These are phyloP conservation scores for Dermatophagoides farinae DNA, from an alignment of 1,140 invertebrate genomes.

Conservation along the genomic window DNA sequence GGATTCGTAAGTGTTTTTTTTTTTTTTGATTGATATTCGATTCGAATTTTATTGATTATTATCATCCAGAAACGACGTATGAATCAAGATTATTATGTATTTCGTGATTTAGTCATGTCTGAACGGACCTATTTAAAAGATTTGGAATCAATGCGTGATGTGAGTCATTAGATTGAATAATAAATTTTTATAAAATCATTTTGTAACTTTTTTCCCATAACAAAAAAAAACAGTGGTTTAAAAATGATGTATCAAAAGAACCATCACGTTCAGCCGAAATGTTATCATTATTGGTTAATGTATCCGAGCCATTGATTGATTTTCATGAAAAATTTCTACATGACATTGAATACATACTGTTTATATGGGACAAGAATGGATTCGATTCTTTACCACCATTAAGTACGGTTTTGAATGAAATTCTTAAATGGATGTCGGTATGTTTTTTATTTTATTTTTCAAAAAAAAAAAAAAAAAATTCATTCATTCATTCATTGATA, in stretches of 20 bases:
- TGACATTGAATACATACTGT: conserved; percentile 42
- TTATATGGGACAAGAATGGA: conserved; percentile 25
- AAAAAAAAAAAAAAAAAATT: neutral
- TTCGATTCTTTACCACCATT: neutral
- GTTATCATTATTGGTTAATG: conserved; percentile 32
- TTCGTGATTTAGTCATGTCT: conserved; percentile 84
- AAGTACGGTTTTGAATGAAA: conserved; percentile 1
- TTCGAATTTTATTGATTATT: conserved; percentile 2
- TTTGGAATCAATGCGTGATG: conserved; percentile 67
- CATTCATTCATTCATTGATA: too few species aligned
- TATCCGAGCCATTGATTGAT: conserved; percentile 42
- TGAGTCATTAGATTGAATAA: conserved; percentile 27
- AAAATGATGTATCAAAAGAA: conserved; percentile 39
- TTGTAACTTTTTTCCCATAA: conserved; percentile 24
- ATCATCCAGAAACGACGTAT: conserved; percentile 28
- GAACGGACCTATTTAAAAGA: conserved; percentile 87
- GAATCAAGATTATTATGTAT: conserved; percentile 72
- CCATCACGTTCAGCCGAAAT: conserved; percentile 34
- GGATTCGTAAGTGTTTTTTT: neutral
- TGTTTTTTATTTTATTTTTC: neutral
- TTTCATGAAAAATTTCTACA: conserved; percentile 41
- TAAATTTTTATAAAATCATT: conserved; percentile 1
- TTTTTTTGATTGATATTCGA: neutral
- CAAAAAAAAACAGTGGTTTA: too few species aligned
- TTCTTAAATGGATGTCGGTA: conserved; percentile 8